Conservation (phyloP, 2,888 invertebrate genomes). For the Orthonevra nobilis region DNA sequence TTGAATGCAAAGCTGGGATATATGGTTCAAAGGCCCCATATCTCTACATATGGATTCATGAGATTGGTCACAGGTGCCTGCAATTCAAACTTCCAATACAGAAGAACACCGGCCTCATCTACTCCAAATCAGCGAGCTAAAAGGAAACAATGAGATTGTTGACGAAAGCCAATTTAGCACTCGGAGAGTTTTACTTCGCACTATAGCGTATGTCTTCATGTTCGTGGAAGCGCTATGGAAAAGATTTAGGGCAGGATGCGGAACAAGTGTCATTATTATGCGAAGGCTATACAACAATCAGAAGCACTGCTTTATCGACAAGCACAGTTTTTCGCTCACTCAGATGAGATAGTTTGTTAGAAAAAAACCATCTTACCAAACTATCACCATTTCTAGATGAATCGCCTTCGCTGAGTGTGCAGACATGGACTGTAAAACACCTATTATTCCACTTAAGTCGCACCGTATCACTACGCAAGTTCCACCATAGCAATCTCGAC, state of each 20-base stretch:
- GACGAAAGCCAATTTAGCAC: slow-evolving; percentile 20
- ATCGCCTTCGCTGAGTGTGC: neutral
- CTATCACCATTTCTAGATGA: neutral
- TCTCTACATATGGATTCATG: slow-evolving; percentile 4
- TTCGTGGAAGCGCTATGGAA: neutral
- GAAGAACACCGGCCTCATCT: neutral
- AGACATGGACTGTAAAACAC: slow-evolving; percentile 19
- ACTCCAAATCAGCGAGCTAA: neutral
- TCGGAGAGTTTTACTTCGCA: neutral
- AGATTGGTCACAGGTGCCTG: slow-evolving; percentile 6
- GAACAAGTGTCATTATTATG: neutral
- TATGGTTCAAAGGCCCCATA: slow-evolving; percentile 31
- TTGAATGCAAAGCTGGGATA: neutral
- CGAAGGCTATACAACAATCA: slow-evolving; percentile 1
- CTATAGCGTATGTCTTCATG: too few relatives aligned
- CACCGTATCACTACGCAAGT: slow-evolving; percentile 56
- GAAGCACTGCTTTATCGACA: slow-evolving; percentile 25
- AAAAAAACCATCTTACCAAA: neutral
- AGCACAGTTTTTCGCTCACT: slow-evolving; percentile 22
- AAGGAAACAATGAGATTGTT: neutral
- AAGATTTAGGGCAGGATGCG: slow-evolving; percentile 11
- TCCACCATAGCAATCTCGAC: slow-evolving; percentile 50
- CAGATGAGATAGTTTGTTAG: slow-evolving; percentile 27
- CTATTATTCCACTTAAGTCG: slow-evolving; percentile 43
- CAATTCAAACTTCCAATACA: neutral